phyloP scores from a whole-genome alignment of 2,113 vertebrate genomes.

The Ciconia boyciana region DNA sequence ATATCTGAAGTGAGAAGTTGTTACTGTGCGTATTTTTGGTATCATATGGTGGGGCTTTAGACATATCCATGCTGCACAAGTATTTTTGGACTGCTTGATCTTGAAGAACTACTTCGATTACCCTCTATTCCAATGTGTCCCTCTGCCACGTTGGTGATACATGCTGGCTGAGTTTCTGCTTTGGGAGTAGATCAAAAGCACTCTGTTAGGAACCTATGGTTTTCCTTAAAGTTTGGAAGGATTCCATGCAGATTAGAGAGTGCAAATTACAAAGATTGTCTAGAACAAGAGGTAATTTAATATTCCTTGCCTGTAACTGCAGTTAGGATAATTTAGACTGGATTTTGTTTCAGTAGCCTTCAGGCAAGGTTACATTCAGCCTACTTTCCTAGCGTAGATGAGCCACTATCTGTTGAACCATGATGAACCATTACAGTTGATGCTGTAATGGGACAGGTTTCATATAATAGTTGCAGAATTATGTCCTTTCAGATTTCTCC shows the following conservation, averaged over 20 bases:
- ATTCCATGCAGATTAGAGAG: not conserved
- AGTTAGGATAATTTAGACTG: not conserved
- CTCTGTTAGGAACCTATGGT: not conserved
- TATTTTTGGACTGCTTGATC: not conserved
- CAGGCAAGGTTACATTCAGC: not conserved
- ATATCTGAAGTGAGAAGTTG: not conserved
- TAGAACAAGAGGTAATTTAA: not conserved
- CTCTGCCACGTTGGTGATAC: rapidly evolving
- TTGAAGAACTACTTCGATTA: not conserved
- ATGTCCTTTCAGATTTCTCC: not conserved
- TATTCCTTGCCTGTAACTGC: not conserved
- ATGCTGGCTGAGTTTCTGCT: not conserved
- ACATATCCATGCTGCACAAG: not conserved
- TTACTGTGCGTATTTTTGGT: not conserved
- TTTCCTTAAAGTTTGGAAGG: not conserved
- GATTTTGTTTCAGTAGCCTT: not conserved
- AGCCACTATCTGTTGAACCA: not conserved
- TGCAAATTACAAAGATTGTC: not conserved
- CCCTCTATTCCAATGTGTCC: not conserved
- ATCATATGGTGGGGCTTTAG: not conserved
- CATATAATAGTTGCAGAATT: not conserved
- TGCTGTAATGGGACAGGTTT: not conserved
- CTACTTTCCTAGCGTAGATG: not conserved
- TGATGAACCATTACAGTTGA: not conserved
- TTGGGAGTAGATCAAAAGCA: not conserved